Evolutionary conservation across 2,888 invertebrate species (phyloP), one percentile per base, ranked within the genome.

Genomic region (Strigamia crassipes): DNA sequence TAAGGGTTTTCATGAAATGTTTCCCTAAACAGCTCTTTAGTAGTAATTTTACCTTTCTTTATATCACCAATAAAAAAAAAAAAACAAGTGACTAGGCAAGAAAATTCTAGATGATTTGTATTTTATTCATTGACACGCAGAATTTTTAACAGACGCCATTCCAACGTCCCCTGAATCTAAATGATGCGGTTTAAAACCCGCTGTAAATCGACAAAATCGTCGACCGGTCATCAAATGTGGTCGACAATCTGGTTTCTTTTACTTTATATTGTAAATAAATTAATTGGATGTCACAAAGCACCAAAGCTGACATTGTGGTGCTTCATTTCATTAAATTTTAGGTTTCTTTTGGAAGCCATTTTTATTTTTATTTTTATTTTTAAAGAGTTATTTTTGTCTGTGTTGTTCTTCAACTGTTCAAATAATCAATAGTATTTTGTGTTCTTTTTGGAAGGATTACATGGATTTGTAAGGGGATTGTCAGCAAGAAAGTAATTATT

Each of bases 51-150:
- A 18, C 61, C 61, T 23, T 21, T 61, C 10, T 61, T 61, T 61
- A 61, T n/a, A n/a, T 61, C 61, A 61, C 61, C 61, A 61, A 61
- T 61, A 18, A 61, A 18, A 61, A 61, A n/a, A 18, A 56, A 41
- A 41, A 42, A 42, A 42, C 10, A 10, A 42, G 15, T 8, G 10
- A 3, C 42, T 2, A 10, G 15, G 42, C 4, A 61, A 61, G 18
- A 61, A n/a, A 61, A 61, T 15, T 61, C 8, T 15, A 61, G n/a
- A 61, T 21, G 61, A 61, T 61, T 61, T 42, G 42, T 42, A 42
- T 42, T 42, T 42, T 3, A 42, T 3, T 42, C 42, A 42, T 42
- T 13, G 42, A 42, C 42, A 10, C 10, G 42, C 42, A 42, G 10
- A 42, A 42, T 10, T 6, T 42, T 10, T 6, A 42, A 42, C 4